Evolutionary conservation across 2,888 invertebrate species (phyloP).

Genomic region (Oligia strigilis): DNA sequence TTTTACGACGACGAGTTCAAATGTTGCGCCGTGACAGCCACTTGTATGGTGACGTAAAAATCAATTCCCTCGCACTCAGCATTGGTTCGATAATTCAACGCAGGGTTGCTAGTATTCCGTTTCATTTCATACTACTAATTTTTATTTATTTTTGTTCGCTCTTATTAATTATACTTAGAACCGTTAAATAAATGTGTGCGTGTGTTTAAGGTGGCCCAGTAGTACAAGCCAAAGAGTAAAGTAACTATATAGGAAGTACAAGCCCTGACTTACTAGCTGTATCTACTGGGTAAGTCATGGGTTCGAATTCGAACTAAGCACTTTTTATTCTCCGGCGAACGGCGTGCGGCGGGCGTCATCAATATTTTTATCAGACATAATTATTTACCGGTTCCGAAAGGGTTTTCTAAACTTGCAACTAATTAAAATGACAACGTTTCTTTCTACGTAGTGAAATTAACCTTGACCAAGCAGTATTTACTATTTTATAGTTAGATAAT

Average conservation of each 20-base stretch:
- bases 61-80: slow-evolving; percentile 72
- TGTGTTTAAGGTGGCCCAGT: not conserved
- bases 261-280: not conserved
- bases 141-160: not conserved
- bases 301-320: not conserved
- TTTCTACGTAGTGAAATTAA: not conserved
- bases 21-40: slow-evolving; percentile 87
- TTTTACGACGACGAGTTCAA: slow-evolving; percentile 80
- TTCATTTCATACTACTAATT: not conserved
- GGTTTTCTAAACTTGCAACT: slow-evolving; percentile 19
- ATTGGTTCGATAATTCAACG: slow-evolving; percentile 66
- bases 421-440: not conserved
- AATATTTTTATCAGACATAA: too few species aligned
- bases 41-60: slow-evolving; percentile 81
- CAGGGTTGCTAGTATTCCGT: slow-evolving; percentile 34
- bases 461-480: not conserved
- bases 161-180: not conserved
- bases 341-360: not conserved
- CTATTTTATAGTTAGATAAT: too few species aligned
- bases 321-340: not conserved
- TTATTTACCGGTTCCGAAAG: not conserved
- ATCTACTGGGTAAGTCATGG: not conserved
- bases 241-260: too few species aligned
- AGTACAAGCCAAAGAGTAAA: not conserved
- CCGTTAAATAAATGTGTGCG: not conserved